Base-by-base conservation (phyloP, 2,113 vertebrate species). In the Etheostoma spectabile region DNA sequence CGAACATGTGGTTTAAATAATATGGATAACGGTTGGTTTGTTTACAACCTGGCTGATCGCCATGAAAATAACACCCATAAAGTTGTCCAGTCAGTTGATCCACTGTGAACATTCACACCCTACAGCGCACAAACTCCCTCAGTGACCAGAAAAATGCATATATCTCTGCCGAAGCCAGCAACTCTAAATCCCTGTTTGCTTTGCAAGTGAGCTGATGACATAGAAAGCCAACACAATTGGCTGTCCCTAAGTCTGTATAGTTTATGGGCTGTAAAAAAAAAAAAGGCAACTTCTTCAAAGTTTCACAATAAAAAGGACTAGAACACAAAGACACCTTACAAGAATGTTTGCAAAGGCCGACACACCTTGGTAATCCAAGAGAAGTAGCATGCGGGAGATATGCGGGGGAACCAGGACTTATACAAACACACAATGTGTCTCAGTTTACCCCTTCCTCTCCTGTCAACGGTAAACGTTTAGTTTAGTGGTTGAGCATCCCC, bases 221-320 rank as follows among this genome's bases (percentile, higher is more conserved):
- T 22, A 67, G 27, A 33, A 67, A 67, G 7, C 21, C 30, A 27
- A 71, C 15, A 3, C 3, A 21, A 46, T 3, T 13, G 15, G 27
- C 3, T 30, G 4, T 56, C 52, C n/a, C 22, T 12, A 24, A 7
- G 52, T 56, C 38, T 30, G 8, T 38, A 4, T 13, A 52, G 30
- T 67, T 14, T 27, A 27, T 65, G 21, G 8, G 51, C 11, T 21
- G 35, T 33, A 33, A 53, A 1, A 35, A 33, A 8, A 38, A 38
- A 35, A 35, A 46, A 27, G 3, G 33, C 18, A 61, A n/a, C n/a
- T n/a, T 51, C 18, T 79, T 70, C 38, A 73, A 35, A 80, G 7
- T 72, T 6, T 33, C 63, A 57, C 35, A 27, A 24, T 59, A 3
- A 33, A 38, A 42, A 30, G 4, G 12, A 16, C 13, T 5, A 30